Percentiles rank a stretch among this genome's conserved stretches.
phyloP scores from a whole-genome alignment of 2,797 vertebrate genomes.

The Anas flavirostris region DNA sequence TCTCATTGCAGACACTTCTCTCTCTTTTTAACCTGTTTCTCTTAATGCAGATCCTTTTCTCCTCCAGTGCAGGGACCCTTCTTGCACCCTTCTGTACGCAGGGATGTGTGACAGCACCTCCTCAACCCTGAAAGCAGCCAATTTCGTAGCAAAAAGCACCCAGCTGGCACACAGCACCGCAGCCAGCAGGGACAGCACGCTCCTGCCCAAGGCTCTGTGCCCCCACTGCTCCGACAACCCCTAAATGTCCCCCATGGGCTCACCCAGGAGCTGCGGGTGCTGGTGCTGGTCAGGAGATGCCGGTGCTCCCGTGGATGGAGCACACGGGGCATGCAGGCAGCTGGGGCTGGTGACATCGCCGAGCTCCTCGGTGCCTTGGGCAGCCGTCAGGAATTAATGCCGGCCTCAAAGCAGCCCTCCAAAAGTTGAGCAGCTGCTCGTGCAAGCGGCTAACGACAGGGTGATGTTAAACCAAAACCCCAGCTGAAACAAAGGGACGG shows the following conservation, averaged over 20 bases:
- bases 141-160: not conserved
- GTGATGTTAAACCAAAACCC: slow-evolving; percentile 55
- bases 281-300: not conserved
- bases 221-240: accelerated
- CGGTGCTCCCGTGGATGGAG: too few species aligned
- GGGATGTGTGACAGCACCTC: accelerated
- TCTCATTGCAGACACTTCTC: too few species aligned
- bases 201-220: not conserved
- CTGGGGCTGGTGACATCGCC: not conserved
- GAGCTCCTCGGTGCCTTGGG: not conserved
- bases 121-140: accelerated
- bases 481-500: not conserved
- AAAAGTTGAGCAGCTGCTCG: slow-evolving; percentile 30
- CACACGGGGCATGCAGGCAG: not conserved
- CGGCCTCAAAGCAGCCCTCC: slow-evolving; percentile 49
- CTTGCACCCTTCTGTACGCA: accelerated
- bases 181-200: accelerated
- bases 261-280: not conserved
- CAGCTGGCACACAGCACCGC: not conserved
- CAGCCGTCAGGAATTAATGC: slow-evolving; percentile 39
- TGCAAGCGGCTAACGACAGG: not conserved
- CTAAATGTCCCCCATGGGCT: not conserved
- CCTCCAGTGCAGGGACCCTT: not conserved
- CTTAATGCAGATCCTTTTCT: not conserved
- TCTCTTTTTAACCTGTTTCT: too few species aligned